A percentile compares a stretch with the other conserved stretches of the same genome.
Conservation (phyloP, 2,113 vertebrate genomes). For the Alouatta palliata region DNA sequence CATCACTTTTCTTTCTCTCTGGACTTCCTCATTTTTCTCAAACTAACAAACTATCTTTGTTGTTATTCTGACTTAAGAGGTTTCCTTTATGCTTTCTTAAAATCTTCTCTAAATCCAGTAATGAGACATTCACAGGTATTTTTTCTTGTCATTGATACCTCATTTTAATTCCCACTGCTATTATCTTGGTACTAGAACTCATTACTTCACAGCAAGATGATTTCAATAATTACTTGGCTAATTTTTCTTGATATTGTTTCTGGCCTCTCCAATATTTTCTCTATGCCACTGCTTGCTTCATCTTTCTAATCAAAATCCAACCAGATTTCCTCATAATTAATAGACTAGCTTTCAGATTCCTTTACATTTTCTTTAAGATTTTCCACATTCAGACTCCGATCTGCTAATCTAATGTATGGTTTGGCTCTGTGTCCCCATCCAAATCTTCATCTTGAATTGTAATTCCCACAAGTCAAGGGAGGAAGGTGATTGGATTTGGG, state of each 20-base stretch:
- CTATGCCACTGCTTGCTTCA: neutral
- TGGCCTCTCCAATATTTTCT: neutral
- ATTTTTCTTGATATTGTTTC: neutral
- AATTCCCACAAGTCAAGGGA: too few relatives aligned
- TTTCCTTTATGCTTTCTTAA: neutral
- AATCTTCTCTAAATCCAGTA: neutral
- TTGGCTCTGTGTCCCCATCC: too few relatives aligned
- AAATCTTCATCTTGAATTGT: too few relatives aligned
- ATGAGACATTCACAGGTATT: neutral
- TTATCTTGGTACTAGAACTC: slow-evolving; percentile 1
- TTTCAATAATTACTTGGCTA: slow-evolving; percentile 13
- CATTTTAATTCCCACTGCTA: slow-evolving; percentile 26
- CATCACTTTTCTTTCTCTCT: neutral
- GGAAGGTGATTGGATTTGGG: too few relatives aligned
- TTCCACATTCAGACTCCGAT: neutral
- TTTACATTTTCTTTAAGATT: neutral
- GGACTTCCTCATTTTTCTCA: neutral
- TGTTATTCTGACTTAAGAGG: neutral
- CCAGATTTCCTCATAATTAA: neutral
- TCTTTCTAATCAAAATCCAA: neutral
- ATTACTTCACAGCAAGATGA: neutral
- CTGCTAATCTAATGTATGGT: neutral
- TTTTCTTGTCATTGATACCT: neutral
- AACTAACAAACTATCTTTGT: neutral
- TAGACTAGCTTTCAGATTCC: neutral